A percentile compares a stretch with the other conserved stretches of the same genome.
Evolutionary conservation across 1,140 invertebrate genomes (phyloP).

Genomic region (Anadara kagoshimensis): DNA sequence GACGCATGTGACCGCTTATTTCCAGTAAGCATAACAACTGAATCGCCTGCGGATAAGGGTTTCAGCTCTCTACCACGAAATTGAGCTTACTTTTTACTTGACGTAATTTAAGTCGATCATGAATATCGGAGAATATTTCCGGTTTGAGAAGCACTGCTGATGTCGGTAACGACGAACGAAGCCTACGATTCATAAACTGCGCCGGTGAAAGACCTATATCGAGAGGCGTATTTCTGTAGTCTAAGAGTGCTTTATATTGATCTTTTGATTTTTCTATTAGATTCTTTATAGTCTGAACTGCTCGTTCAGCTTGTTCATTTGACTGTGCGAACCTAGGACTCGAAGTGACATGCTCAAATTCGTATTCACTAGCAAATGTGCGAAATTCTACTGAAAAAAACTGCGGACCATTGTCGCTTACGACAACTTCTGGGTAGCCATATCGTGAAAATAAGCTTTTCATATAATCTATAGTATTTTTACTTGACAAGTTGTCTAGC

Average conservation of each 20-base stretch:
- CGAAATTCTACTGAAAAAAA: conserved; percentile 70
- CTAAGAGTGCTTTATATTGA: conserved; percentile 12
- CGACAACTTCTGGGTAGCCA: conserved; percentile 9
- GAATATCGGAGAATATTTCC: too few species aligned
- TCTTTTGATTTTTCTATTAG: not conserved
- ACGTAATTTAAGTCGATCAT: too few species aligned
- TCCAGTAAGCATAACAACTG: too few species aligned
- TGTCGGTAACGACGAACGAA: conserved; percentile 14
- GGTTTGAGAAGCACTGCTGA: not conserved
- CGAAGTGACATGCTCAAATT: conserved; percentile 66
- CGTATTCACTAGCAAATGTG: conserved; percentile 69
- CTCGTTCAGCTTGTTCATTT: conserved; percentile 64
- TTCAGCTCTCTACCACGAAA: too few species aligned
- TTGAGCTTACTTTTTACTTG: too few species aligned
- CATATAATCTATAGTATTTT: conserved; percentile 11
- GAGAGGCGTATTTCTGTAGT: conserved; percentile 20
- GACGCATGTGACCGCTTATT: too few species aligned
- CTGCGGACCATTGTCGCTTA: conserved; percentile 71
- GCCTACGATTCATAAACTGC: conserved; percentile 11
- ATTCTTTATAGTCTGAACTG: conserved; percentile 4
- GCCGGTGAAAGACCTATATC: not conserved
- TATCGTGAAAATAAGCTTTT: conserved; percentile 19
- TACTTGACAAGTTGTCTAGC: conserved; percentile 21
- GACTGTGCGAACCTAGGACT: conserved; percentile 71
- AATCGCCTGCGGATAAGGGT: too few species aligned